Evolutionary conservation across 2,113 vertebrate species (phyloP), one percentile per base, ranked within the genome.

Genomic region (Elachura formosa): DNA sequence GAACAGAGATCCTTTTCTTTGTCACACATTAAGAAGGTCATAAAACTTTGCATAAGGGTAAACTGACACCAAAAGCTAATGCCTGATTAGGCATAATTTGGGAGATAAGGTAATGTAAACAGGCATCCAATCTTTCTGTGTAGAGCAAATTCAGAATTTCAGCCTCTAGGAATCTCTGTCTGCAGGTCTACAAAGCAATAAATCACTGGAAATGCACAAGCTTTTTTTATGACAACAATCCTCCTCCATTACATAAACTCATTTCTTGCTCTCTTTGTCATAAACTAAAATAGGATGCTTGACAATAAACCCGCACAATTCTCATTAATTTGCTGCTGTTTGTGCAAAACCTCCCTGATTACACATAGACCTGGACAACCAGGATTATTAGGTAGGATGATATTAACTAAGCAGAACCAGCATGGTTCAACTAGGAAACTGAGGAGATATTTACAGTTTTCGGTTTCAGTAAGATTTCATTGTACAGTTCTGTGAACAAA

Each of bases 101-200:
- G 25, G 22, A 91, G 24, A 49, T 10, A 16, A 76, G n/a, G 19
- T 54, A 76, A 52, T 15, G 21, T 25, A 33, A 73, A 62, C 55
- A 87, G 38, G 24, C 31, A 74, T 90, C 23, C 17, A 38, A 25
- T 9, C 24, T 77, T 85, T 45, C 24, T 19, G 16, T 46, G 18
- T 54, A 67, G 41, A 84, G 31, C 21, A 43, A 93, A 88, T 77
- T 31, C 51, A 63, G 55, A 76, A 84, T 83, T 84, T 86, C 59
- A 80, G 38, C 34, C 49, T 62, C 74, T 76, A 33, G 38, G 16
- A 82, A 79, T 46, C 24, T 72, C 43, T 66, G 6, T 49, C 68
- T 16, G 13, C 67, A 77, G 48, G 62, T 48, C 48, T 41, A 63
- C 20, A 20, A 43, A 9, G 25, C 51, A 84, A 71, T 52, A 62